Evolutionary conservation across 2,888 invertebrate genomes (phyloP), one percentile per base, ranked within the genome.

Genomic region (Patella ulyssiponensis): DNA sequence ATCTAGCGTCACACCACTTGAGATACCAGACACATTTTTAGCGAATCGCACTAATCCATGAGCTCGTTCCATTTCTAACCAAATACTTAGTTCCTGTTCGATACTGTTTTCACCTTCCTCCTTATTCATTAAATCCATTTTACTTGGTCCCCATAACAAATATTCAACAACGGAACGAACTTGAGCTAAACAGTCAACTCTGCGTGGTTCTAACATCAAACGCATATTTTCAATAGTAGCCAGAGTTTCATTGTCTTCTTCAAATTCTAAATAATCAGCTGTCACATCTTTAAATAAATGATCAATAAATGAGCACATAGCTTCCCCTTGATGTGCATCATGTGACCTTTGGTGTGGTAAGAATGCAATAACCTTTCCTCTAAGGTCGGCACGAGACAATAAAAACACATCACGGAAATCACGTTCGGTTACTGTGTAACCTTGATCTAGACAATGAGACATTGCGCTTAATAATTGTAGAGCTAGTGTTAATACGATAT

Each of bases 381-480:
- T 78, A 54, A 82, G 75, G 77, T 86, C 85, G 9, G 83, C 78
- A 56, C 86, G 83, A 3, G 86, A 81, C 9, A 88, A 81, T 53
- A 87, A 83, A 79, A 86, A 88, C 23, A 88, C 81, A 74, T 88
- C 88, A 23, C 85, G 82, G 64, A 87, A 87, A 69, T 88, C 87
- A 0, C 86, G 85, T 69, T 88, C 88, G 1, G 87, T 86, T 2
- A 88, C 81, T 14, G 86, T 84, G 78, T 86, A 87, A 1, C 88
- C 87, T 79, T 87, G 78, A 72, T 88, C 88, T 23, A 88, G 78
- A 73, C 88, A 88, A 77, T 88, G 86, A n/a, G 86, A 87, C 83
- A 88, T 86, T 80, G 88, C 87, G 84, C 88, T 88, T 33, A 88
- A 78, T 20, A 88, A 80, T 77, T 88, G 88, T 51, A 87, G 79